These are phyloP conservation scores for Arbacia lixula DNA, from an alignment of 53 echinoderm and acorn worm species.

Conservation along the genomic window DNA sequence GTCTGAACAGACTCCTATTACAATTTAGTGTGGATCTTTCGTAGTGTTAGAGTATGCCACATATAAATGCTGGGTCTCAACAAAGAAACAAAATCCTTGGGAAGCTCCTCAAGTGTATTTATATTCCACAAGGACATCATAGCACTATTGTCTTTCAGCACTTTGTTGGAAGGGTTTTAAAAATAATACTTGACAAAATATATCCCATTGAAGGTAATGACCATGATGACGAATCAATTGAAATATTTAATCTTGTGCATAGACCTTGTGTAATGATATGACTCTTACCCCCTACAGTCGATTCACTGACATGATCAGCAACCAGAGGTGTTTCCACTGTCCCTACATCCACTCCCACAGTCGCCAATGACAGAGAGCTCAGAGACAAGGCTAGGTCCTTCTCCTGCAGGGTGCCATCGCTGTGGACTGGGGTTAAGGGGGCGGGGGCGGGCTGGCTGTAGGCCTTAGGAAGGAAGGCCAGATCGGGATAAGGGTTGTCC, in stretches of 20 bases:
- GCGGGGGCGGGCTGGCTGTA: not conserved
- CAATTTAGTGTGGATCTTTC: too few relatives aligned
- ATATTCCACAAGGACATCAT: too few relatives aligned
- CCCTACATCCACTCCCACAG: not conserved
- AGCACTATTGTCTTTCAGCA: too few relatives aligned
- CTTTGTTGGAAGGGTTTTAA: too few relatives aligned
- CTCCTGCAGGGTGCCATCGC: slow-evolving; percentile 19
- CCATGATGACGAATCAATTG: too few relatives aligned
- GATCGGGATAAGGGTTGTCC: not conserved
- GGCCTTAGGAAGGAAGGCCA: not conserved
- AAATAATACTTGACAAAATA: too few relatives aligned
- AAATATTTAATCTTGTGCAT: not conserved
- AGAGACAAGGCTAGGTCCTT: slow-evolving; percentile 21
- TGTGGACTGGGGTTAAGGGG: not conserved
- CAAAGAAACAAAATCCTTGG: too few relatives aligned
- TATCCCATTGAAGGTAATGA: too few relatives aligned
- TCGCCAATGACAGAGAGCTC: slow-evolving; percentile 28
- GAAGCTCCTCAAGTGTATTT: too few relatives aligned
- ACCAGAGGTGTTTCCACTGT: not conserved
- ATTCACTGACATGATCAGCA: slow-evolving; percentile 41
- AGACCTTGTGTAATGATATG: not conserved
- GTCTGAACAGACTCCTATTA: too few relatives aligned
- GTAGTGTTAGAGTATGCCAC: too few relatives aligned
- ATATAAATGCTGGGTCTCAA: too few relatives aligned
- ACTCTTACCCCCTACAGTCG: slow-evolving; percentile 44